Percentiles rank a stretch among this genome's conserved stretches.
These are phyloP conservation scores for Poeciliopsis retropinna DNA, from an alignment of 2,113 vertebrate species.

Conservation along the genomic window DNA sequence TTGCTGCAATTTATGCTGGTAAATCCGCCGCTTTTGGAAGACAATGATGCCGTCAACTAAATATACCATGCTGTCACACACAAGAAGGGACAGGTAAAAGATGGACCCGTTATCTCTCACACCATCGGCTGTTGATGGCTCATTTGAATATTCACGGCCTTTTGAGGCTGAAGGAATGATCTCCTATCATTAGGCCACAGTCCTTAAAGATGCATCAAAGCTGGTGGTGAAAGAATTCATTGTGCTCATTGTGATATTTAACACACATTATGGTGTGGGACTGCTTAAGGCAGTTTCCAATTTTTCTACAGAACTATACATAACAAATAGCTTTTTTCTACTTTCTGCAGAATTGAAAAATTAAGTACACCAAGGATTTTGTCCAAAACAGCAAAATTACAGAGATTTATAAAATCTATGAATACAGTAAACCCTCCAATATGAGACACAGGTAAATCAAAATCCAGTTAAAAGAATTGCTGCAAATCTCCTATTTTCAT, in stretches of 20 bases:
- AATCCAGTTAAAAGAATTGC: too few relatives aligned
- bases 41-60: constrained; percentile 62
- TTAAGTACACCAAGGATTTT: too few relatives aligned
- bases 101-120: constrained; percentile 62
- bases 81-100: constrained; percentile 69
- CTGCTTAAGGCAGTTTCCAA: background rate
- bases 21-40: constrained; percentile 66
- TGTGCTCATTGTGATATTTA: constrained; percentile 2
- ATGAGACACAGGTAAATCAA: too few relatives aligned
- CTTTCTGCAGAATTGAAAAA: too few relatives aligned
- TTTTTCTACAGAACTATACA: too few relatives aligned
- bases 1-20: constrained; percentile 63
- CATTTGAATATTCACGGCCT: constrained; percentile 78
- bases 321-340: too few relatives aligned
- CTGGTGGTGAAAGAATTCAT: constrained; percentile 9
- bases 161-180: constrained; percentile 62
- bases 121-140: constrained; percentile 68
- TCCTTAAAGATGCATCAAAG: constrained; percentile 63
- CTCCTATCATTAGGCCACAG: constrained; percentile 67
- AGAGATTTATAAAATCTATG: too few relatives aligned
- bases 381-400: too few relatives aligned
- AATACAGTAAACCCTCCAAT: too few relatives aligned
- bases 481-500: too few relatives aligned
- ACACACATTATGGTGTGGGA: constrained; percentile 2
- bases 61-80: constrained; percentile 67